Evolutionary conservation across 2,797 vertebrate genomes (phyloP).

Genomic region (Poecilia picta): DNA sequence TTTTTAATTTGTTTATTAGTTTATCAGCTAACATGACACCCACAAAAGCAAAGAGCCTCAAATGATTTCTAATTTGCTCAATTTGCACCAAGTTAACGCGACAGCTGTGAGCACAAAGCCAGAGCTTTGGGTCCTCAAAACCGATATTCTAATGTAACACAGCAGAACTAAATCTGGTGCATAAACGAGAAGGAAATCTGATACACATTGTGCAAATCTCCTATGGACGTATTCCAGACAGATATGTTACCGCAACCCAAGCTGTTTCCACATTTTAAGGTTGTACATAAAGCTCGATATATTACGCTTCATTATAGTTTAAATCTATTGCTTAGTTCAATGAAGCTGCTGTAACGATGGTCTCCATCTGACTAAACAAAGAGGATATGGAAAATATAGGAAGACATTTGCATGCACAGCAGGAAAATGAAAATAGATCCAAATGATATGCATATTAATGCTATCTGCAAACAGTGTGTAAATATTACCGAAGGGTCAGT

Average conservation of each 20-base stretch:
- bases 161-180: neutral
- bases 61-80: neutral
- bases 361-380: neutral
- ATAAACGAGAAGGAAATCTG: neutral
- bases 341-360: neutral
- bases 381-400: neutral
- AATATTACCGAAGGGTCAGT: neutral
- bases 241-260: neutral
- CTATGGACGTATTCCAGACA: neutral
- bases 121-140: neutral
- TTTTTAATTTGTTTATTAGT: neutral
- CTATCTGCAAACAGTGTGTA: neutral
- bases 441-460: neutral
- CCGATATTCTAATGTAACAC: neutral
- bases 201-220: neutral
- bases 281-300: neutral
- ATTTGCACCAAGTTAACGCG: neutral
- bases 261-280: neutral
- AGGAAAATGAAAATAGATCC: neutral
- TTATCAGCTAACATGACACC: too few species aligned
- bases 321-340: neutral
- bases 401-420: neutral
- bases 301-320: neutral
- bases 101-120: constrained; percentile 1
- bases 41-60: neutral